Evolutionary conservation across 2,888 invertebrate species (phyloP), one percentile per base, ranked within the genome.

Genomic region (Lasioglossum figueresi): DNA sequence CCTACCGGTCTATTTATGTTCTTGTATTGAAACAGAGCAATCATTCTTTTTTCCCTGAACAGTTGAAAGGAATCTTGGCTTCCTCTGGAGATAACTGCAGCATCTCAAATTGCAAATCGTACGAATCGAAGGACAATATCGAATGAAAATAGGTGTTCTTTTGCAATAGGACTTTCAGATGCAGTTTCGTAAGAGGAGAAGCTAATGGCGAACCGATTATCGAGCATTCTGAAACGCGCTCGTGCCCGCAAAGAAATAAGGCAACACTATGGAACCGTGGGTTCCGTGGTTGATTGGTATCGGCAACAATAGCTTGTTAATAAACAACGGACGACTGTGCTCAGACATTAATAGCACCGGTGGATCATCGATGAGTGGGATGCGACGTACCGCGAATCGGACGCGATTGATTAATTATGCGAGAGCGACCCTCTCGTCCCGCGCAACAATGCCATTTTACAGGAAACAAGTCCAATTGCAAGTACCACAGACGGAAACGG

Each of bases 391-490:
- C 14, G 23, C 43, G 40, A 4, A 79, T 66, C 63, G 66, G 56
- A 79, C 68, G 66, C 56, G 10, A 27, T n/a, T 78, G 73, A 79
- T 85, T 86, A 85, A 86, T 86, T 82, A 80, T 52, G 71, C 71
- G 43, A 37, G 43, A 31, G 8, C 74, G 19, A 59, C 16, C 19
- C 19, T 8, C 40, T 34, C n/a, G n/a, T 37, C 5, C 37, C 19
- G 56, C 37, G 31, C n/a, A 85, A 80, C 80, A 80, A 72, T 66
- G n/a, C 2, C 34, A 76, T 81, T 78, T 84, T 75, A 56, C 63
- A 34, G 10, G 34, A 43, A 48, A 1, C 59, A 72, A 76, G 68
- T 76, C 43, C 40, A 68, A 76, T 63, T 34, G 31, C 31, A 34
- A 63, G 63, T 63, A 56, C 56, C 56, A n/a, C n/a, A 63, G 52